Conservation (phyloP, 1,140 invertebrate genomes). For the Brachionus paranguensis region DNA sequence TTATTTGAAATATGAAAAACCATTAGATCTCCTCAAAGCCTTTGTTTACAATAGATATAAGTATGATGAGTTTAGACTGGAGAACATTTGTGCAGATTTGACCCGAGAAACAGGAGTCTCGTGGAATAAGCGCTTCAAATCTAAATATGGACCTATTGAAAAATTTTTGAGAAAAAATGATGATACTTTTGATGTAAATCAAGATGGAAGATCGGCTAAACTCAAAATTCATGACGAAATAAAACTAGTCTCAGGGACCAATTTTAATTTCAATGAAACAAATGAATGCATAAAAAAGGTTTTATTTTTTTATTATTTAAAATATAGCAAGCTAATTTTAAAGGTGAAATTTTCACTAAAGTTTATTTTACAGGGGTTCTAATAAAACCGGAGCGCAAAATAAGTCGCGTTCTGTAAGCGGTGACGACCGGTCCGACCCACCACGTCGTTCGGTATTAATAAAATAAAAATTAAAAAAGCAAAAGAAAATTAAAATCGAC, state of each 20-base stretch:
- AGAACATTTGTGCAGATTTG: conserved; percentile 49
- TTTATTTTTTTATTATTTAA: not conserved
- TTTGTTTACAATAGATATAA: conserved; percentile 44
- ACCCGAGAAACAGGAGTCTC: conserved; percentile 50
- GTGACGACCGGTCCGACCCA: no score
- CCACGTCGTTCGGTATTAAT: no score
- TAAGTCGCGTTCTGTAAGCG: no score
- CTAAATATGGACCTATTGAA: conserved; percentile 48
- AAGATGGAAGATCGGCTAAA: conserved; percentile 24
- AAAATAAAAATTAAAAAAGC: no score
- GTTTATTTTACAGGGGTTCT: no score
- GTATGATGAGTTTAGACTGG: conserved; percentile 43
- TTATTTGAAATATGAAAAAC: conserved; percentile 47
- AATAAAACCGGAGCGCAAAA: no score
- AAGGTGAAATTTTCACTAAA: no score
- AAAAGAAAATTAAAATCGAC: no score
- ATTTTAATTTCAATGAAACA: not conserved
- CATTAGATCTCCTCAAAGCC: conserved; percentile 46
- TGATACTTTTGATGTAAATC: conserved; percentile 34
- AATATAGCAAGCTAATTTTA: not conserved
- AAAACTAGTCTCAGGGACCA: not conserved
- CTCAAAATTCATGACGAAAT: conserved; percentile 16
- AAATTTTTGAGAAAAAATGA: conserved; percentile 44
- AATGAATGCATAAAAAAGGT: not conserved
- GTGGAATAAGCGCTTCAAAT: conserved; percentile 53